phyloP scores from a whole-genome alignment of 2,113 vertebrate species.

The Clarias gariepinus region DNA sequence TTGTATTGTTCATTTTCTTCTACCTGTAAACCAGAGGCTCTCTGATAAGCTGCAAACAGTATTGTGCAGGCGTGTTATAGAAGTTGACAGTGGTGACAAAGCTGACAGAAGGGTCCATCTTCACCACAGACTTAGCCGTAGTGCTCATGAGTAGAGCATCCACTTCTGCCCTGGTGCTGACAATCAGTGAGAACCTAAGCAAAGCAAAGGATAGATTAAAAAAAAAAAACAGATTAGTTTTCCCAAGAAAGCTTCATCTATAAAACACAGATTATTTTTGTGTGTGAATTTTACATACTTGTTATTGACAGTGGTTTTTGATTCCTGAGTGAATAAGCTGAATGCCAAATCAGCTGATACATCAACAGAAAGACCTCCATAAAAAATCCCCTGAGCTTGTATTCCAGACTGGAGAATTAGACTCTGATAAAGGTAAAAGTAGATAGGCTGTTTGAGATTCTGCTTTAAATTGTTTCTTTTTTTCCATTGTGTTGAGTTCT shows the following conservation, averaged over 20 bases:
- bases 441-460: neutral
- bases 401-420: constrained; percentile 39
- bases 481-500: too few relatives aligned
- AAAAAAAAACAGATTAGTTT: neutral
- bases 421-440: constrained; percentile 11
- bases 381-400: constrained; percentile 31
- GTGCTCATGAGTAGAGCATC: constrained; percentile 19
- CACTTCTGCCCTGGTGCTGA: constrained; percentile 33
- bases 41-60: constrained; percentile 41
- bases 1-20: neutral
- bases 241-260: neutral
- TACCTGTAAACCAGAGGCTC: constrained; percentile 44
- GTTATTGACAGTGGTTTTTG: constrained; percentile 33
- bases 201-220: neutral
- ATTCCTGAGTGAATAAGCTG: constrained; percentile 37
- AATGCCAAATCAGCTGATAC: constrained; percentile 36
- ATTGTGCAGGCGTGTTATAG: constrained; percentile 35
- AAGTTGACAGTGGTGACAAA: constrained; percentile 40
- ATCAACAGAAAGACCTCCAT: constrained; percentile 45
- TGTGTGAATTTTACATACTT: constrained; percentile 36
- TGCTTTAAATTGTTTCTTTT: neutral
- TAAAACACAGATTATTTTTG: too few relatives aligned
- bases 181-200: constrained; percentile 33
- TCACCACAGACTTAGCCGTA: constrained; percentile 19
- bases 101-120: constrained; percentile 34